phyloP scores from a whole-genome alignment of 2,797 vertebrate species.

The Enteromius fasciolatus region DNA sequence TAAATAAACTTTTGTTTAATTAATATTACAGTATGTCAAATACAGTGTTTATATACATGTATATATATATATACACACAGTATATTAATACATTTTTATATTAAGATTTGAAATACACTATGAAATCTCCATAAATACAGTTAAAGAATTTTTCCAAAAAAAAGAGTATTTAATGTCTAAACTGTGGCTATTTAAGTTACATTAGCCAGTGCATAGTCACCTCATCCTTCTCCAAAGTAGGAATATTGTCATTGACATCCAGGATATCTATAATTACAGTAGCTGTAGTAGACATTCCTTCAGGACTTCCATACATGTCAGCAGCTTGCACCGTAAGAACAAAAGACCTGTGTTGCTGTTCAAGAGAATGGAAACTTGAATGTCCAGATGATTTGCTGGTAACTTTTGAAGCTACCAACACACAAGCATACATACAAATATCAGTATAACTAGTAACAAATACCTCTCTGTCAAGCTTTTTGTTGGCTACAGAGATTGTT shows the following conservation, averaged over 20 bases:
- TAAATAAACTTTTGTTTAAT: not conserved
- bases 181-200: not conserved
- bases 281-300: slow-evolving; percentile 68
- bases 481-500: slow-evolving; percentile 68
- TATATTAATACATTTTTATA: too few relatives aligned
- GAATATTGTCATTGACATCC: slow-evolving; percentile 86
- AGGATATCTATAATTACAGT: slow-evolving; percentile 74
- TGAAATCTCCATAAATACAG: not conserved
- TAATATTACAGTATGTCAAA: not conserved
- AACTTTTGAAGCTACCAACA: not conserved
- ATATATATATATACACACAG: not conserved
- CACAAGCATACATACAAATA: not conserved
- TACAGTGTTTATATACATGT: not conserved
- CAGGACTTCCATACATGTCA: slow-evolving; percentile 69
- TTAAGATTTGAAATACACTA: too few relatives aligned
- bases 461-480: slow-evolving; percentile 85
- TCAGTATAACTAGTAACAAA: slow-evolving; percentile 20
- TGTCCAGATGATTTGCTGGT: not conserved
- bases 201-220: slow-evolving; percentile 64
- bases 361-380: not conserved
- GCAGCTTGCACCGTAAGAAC: slow-evolving; percentile 76
- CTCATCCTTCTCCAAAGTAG: slow-evolving; percentile 69
- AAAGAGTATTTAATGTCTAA: not conserved
- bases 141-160: too few relatives aligned
- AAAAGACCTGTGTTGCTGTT: slow-evolving; percentile 73